A percentile compares a stretch with the other conserved stretches of the same genome.
Evolutionary conservation across 2,113 vertebrate genomes (phyloP).

Genomic region (Monopterus albus): DNA sequence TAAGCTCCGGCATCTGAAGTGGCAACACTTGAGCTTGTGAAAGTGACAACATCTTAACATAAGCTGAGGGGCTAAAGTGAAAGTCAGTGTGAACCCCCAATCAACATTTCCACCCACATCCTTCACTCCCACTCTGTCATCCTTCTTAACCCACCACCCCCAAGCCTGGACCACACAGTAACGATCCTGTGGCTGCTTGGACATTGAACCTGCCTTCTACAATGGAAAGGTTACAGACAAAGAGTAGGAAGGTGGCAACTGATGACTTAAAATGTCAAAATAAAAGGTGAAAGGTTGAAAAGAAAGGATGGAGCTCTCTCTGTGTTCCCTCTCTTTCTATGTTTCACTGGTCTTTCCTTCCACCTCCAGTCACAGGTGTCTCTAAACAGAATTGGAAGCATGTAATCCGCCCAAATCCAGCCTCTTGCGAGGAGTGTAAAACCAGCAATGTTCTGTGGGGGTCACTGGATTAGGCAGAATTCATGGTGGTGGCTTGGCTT

Average conservation of each 20-base stretch:
- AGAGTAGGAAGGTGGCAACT: conserved; percentile 31
- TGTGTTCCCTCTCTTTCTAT: conserved; percentile 26
- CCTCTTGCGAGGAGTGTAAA: conserved; percentile 82
- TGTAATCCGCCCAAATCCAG: conserved; percentile 85
- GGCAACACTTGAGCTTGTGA: conserved; percentile 86
- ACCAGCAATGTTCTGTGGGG: conserved; percentile 78
- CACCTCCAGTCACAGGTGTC: conserved; percentile 77
- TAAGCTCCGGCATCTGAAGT: conserved; percentile 85
- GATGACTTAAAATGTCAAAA: conserved; percentile 11
- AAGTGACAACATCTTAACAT: conserved; percentile 86
- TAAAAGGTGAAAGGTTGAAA: conserved; percentile 26
- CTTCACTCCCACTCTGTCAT: conserved; percentile 52
- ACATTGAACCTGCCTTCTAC: conserved; percentile 23
- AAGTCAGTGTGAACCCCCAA: conserved; percentile 67
- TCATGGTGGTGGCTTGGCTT: conserved; percentile 81
- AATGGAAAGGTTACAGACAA: conserved; percentile 37
- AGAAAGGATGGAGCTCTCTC: conserved; percentile 15
- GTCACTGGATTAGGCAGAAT: conserved; percentile 82
- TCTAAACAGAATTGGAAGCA: conserved; percentile 82
- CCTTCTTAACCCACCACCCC: conserved; percentile 4
- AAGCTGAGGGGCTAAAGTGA: conserved; percentile 80
- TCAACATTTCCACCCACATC: conserved; percentile 61
- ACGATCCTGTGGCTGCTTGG: conserved; percentile 29
- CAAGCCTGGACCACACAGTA: conserved; percentile 10
- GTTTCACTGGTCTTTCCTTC: conserved; percentile 66